Evolutionary conservation across 2,888 invertebrate genomes (phyloP).

Genomic region (Melanostoma mellinum): DNA sequence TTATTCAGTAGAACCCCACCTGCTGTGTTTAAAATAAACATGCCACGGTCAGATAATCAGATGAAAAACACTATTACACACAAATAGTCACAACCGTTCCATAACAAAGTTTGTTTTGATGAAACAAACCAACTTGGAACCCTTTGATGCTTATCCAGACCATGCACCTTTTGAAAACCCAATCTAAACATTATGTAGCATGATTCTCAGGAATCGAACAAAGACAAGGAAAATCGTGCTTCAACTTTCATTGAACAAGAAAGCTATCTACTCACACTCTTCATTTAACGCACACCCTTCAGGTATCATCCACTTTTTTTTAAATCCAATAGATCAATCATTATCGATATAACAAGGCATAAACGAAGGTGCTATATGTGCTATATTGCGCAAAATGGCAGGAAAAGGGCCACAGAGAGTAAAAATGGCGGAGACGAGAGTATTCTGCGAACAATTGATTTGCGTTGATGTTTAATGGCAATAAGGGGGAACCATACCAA

Average conservation of each 20-base stretch:
- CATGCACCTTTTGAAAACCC: slow-evolving; percentile 3
- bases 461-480: slow-evolving; percentile 7
- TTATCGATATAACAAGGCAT: slow-evolving; percentile 70
- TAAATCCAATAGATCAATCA: slow-evolving; percentile 67
- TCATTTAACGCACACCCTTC: slow-evolving; percentile 16
- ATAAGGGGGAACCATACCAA: neutral
- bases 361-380: slow-evolving; percentile 43
- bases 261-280: slow-evolving; percentile 6
- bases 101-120: no score
- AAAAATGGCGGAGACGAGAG: neutral
- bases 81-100: no score
- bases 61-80: no score
- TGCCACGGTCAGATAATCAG: no score
- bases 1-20: neutral
- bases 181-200: neutral
- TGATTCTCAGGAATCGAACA: slow-evolving; percentile 25
- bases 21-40: no score
- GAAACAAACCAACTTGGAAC: no score
- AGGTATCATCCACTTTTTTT: slow-evolving; percentile 47
- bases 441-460: slow-evolving; percentile 56
- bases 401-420: no score
- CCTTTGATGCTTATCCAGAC: neutral
- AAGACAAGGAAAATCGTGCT: slow-evolving; percentile 47
- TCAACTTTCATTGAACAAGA: slow-evolving; percentile 49
- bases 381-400: slow-evolving; percentile 4